phyloP scores from a whole-genome alignment of 2,888 invertebrate species.

The Drosophila melanosoma region DNA sequence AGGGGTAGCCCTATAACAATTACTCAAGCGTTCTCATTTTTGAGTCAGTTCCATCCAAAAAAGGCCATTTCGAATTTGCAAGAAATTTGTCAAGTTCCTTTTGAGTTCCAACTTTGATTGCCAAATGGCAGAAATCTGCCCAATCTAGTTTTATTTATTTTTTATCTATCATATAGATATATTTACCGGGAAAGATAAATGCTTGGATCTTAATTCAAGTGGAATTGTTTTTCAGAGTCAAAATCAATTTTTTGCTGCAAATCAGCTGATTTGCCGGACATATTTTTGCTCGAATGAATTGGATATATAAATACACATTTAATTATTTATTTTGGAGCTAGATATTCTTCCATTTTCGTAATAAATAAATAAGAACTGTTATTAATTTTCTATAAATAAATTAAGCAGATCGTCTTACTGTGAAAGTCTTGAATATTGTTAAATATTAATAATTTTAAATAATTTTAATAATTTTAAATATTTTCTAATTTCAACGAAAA shows the following conservation, averaged over 20 bases:
- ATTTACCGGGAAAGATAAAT: background rate
- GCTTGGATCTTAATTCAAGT: background rate
- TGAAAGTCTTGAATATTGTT: too few species aligned
- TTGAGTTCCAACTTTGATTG: conserved; percentile 28
- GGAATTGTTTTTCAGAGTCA: too few species aligned
- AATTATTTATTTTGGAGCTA: too few species aligned
- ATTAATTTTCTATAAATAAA: background rate
- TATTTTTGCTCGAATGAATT: too few species aligned
- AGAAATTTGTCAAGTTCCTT: conserved; percentile 23
- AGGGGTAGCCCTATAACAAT: conserved; percentile 39
- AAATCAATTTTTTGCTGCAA: too few species aligned
- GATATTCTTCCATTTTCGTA: background rate
- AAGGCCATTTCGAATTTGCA: conserved; percentile 23
- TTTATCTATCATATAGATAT: background rate
- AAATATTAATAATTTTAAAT: too few species aligned
- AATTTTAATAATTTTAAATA: too few species aligned
- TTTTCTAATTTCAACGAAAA: background rate
- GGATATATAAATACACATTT: background rate
- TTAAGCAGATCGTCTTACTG: too few species aligned
- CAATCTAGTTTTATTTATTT: background rate
- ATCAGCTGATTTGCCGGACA: too few species aligned
- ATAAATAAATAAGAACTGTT: background rate
- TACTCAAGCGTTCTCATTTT: conserved; percentile 41
- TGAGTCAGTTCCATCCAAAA: background rate
- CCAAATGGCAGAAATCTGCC: background rate